Conservation (phyloP, 2,113 vertebrate genomes). For the Aptenodytes patagonicus region DNA sequence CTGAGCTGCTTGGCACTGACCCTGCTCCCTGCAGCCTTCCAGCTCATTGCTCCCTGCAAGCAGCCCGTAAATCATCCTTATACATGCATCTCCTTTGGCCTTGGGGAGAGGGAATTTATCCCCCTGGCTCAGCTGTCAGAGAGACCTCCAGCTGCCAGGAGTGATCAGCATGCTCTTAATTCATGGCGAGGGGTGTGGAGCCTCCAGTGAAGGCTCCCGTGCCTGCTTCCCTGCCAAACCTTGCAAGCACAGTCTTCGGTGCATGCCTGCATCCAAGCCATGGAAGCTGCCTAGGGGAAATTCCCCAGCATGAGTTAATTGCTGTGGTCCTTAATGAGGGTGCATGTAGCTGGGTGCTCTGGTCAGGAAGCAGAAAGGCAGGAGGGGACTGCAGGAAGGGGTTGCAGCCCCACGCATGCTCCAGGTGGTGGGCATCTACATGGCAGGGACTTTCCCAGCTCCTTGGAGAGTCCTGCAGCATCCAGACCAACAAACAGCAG, state of each 20-base stretch:
- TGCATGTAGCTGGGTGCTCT: background rate
- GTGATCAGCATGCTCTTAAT: background rate
- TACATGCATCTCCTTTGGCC: background rate
- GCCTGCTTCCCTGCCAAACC: background rate
- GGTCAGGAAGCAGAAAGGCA: background rate
- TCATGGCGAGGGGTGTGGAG: background rate
- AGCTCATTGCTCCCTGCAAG: background rate
- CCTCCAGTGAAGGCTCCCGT: background rate
- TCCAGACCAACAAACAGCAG: background rate
- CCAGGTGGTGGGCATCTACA: fast-evolving
- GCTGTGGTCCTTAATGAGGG: background rate
- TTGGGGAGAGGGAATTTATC: background rate
- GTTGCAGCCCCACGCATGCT: fast-evolving
- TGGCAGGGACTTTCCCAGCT: background rate
- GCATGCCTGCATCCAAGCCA: too few relatives aligned
- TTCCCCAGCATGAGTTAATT: background rate
- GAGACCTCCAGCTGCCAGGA: slow-evolving; percentile 7
- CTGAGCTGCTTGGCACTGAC: background rate
- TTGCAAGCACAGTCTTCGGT: background rate
- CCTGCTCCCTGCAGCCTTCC: background rate
- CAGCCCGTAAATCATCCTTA: background rate
- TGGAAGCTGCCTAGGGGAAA: background rate
- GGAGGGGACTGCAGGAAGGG: background rate
- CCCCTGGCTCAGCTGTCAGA: background rate
- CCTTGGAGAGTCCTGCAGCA: background rate